Evolutionary conservation across 2,888 invertebrate species (phyloP).

Genomic region (Bombyx huttoni): DNA sequence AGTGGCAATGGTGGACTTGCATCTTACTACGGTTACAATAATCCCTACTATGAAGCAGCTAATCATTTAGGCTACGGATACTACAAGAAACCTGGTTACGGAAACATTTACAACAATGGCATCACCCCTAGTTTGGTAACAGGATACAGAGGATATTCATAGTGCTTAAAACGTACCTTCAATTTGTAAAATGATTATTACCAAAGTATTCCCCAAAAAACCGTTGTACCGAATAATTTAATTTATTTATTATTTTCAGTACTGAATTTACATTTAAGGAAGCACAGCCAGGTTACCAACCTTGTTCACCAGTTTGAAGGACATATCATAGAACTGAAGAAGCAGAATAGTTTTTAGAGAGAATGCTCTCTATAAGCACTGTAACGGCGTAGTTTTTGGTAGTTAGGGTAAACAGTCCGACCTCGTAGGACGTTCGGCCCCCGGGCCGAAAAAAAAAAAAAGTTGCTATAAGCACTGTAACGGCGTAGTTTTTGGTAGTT

Average conservation of each 20-base stretch:
- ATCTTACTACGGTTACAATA: slow-evolving; percentile 74
- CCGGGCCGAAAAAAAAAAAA: too few species aligned
- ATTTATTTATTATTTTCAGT: slow-evolving; percentile 13
- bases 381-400: too few species aligned
- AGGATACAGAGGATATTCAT: slow-evolving; percentile 66
- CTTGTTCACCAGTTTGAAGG: too few species aligned
- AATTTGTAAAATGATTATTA: slow-evolving; percentile 15
- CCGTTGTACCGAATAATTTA: slow-evolving; percentile 8
- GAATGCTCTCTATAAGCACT: too few species aligned
- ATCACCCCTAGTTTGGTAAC: slow-evolving; percentile 61
- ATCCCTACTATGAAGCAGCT: slow-evolving; percentile 63
- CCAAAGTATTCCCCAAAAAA: slow-evolving; percentile 47
- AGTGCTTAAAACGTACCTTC: slow-evolving; percentile 20
- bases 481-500: too few species aligned
- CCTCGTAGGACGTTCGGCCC: too few species aligned
- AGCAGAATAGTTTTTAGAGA: too few species aligned
- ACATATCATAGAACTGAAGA: too few species aligned
- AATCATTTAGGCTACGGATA: slow-evolving; percentile 75
- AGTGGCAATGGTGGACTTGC: slow-evolving; percentile 73
- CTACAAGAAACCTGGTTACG: slow-evolving; percentile 45
- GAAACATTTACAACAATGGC: slow-evolving; percentile 51
- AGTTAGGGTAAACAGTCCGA: too few species aligned
- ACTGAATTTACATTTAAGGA: background rate
- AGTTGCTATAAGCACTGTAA: too few species aligned
- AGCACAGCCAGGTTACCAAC: too few species aligned